Evolutionary conservation across 1,140 invertebrate species (phyloP).

Genomic region (Augochlora pura): DNA sequence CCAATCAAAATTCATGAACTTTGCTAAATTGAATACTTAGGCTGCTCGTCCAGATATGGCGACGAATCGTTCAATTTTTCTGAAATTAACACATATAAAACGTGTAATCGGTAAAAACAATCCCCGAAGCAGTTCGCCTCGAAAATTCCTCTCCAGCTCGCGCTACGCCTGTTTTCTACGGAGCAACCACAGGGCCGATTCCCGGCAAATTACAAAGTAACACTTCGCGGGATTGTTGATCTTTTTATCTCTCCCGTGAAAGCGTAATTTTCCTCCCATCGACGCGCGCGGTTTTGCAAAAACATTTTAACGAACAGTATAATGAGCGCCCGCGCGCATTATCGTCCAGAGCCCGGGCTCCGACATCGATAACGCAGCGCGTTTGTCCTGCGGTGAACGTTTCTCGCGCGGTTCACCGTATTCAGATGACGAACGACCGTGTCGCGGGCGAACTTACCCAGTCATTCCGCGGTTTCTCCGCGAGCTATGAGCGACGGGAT

Average conservation of each 20-base stretch:
- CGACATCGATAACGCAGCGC: conserved; percentile 18
- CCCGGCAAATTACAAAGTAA: conserved; percentile 5
- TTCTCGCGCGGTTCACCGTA: not conserved
- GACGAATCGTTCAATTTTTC: too few species aligned
- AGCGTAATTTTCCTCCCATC: conserved; percentile 2
- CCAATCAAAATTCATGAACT: too few species aligned
- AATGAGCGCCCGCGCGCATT: conserved; percentile 26
- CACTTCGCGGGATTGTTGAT: not conserved
- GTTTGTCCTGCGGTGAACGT: not conserved
- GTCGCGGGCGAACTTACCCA: not conserved
- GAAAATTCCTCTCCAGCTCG: not conserved
- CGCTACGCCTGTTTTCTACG: not conserved
- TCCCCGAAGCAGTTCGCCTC: too few species aligned
- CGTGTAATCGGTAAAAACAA: not conserved
- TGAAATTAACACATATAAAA: not conserved
- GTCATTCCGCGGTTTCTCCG: conserved; percentile 13
- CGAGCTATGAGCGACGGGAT: not conserved
- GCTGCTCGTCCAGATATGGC: too few species aligned
- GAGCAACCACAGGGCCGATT: not conserved
- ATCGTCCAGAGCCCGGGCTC: not conserved
- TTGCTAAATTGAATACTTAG: too few species aligned
- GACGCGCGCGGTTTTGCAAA: not conserved
- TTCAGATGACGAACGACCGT: not conserved
- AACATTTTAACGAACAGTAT: conserved; percentile 23
- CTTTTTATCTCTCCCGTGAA: not conserved